Percentiles rank a stretch among this genome's conserved stretches.
These are phyloP conservation scores for Patella ulyssiponensis DNA, from an alignment of 2,888 invertebrate genomes.

Conservation along the genomic window DNA sequence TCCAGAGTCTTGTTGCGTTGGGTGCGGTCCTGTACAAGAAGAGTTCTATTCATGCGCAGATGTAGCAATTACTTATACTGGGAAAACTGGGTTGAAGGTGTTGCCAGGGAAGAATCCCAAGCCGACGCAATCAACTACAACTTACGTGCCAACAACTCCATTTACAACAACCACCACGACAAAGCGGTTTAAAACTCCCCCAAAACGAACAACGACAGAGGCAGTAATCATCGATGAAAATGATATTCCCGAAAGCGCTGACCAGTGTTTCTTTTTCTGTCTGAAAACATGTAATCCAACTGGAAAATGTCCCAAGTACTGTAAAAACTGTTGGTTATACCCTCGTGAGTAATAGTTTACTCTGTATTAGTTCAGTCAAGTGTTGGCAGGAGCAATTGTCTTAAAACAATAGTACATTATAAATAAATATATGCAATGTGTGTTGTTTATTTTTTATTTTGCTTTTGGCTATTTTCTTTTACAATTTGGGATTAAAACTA, in stretches of 20 bases:
- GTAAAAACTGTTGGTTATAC: not conserved
- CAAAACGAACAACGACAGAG: not conserved
- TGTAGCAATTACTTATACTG: not conserved
- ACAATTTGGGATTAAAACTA: no score
- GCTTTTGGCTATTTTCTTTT: no score
- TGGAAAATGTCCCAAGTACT: not conserved
- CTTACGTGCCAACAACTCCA: not conserved
- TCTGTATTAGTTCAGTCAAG: no score
- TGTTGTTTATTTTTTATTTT: no score
- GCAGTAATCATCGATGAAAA: not conserved
- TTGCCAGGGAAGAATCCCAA: not conserved
- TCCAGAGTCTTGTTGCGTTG: not conserved
- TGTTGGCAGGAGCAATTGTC: no score
- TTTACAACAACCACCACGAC: not conserved
- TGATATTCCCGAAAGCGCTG: not conserved
- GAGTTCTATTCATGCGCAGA: not conserved
- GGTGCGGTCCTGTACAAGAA: not conserved
- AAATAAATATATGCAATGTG: no score
- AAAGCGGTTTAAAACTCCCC: not conserved
- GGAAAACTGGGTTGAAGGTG: not conserved
- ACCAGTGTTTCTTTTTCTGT: not conserved
- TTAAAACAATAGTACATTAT: no score
- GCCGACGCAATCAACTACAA: not conserved
- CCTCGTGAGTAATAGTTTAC: no score
- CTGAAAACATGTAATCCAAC: not conserved